Evolutionary conservation across 53 echinoderm and acorn worm genomes (phyloP).

Genomic region (Echinarachnius parma): DNA sequence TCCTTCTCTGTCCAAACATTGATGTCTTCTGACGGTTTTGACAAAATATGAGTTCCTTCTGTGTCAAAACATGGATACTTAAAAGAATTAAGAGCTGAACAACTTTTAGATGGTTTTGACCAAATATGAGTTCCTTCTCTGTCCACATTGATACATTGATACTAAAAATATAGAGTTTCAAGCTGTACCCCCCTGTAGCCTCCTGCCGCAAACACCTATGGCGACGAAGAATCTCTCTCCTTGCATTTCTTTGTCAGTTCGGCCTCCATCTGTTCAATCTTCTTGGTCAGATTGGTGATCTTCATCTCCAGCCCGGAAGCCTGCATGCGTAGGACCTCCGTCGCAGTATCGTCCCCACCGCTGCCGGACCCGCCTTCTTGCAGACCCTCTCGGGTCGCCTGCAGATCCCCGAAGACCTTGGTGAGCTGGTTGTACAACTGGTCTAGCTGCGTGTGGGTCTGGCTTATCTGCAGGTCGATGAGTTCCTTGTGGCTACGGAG

Average conservation of each 20-base stretch:
- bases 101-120: too few species aligned
- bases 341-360: slow-evolving; percentile 29
- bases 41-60: too few species aligned
- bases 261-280: slow-evolving; percentile 77
- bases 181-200: too few species aligned
- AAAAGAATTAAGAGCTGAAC: too few species aligned
- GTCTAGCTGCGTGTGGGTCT: slow-evolving; percentile 76
- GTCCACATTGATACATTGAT: too few species aligned
- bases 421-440: slow-evolving; percentile 75
- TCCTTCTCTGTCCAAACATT: too few species aligned
- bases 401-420: slow-evolving; percentile 56
- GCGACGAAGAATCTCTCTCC: too few species aligned
- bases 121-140: too few species aligned
- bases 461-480: slow-evolving; percentile 68
- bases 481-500: slow-evolving; percentile 67
- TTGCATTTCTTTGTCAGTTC: slow-evolving; percentile 75
- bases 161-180: too few species aligned
- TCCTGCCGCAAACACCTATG: too few species aligned
- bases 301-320: slow-evolving; percentile 59
- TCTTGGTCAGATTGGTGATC: slow-evolving; percentile 82
- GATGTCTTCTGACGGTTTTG: too few species aligned
- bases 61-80: too few species aligned
- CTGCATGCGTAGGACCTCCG: slow-evolving; percentile 60
- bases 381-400: slow-evolving; percentile 63
- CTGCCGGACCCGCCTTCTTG: slow-evolving; percentile 1